Conservation (phyloP, 2,797 vertebrate genomes). For the Catharus ustulatus region DNA sequence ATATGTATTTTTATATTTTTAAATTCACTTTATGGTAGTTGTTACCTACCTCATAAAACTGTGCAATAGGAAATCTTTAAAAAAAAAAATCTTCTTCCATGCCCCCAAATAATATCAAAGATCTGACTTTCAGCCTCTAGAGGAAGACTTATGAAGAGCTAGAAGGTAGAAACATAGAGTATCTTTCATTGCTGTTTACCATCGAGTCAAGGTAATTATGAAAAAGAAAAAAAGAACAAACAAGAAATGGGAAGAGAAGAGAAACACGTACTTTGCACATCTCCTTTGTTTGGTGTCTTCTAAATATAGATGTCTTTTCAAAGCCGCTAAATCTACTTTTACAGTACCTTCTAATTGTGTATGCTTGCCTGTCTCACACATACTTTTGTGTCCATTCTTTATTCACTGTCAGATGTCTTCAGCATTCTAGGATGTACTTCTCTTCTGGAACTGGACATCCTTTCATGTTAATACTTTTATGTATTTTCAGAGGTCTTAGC, state of each 20-base stretch:
- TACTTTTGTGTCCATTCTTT: neutral
- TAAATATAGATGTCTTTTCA: neutral
- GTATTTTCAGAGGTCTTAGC: neutral
- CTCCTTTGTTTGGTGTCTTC: neutral
- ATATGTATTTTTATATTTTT: neutral
- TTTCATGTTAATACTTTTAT: neutral
- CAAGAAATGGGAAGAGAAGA: neutral
- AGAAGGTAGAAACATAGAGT: neutral
- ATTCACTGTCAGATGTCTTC: neutral
- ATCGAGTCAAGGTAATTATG: neutral
- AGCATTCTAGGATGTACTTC: neutral
- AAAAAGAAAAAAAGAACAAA: neutral
- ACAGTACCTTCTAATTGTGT: neutral
- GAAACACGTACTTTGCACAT: neutral
- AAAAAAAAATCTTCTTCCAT: accelerated
- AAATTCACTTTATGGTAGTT: neutral
- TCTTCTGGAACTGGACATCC: neutral
- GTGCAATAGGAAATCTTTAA: neutral
- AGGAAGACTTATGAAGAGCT: neutral
- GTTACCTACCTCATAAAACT: neutral
- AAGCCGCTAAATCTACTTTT: neutral
- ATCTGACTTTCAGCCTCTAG: neutral
- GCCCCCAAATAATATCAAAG: neutral
- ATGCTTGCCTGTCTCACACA: neutral
- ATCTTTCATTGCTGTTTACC: neutral